A percentile compares a stretch with the other conserved stretches of the same genome.
phyloP scores from a whole-genome alignment of 2,888 invertebrate species.

The Dryobota labecula region DNA sequence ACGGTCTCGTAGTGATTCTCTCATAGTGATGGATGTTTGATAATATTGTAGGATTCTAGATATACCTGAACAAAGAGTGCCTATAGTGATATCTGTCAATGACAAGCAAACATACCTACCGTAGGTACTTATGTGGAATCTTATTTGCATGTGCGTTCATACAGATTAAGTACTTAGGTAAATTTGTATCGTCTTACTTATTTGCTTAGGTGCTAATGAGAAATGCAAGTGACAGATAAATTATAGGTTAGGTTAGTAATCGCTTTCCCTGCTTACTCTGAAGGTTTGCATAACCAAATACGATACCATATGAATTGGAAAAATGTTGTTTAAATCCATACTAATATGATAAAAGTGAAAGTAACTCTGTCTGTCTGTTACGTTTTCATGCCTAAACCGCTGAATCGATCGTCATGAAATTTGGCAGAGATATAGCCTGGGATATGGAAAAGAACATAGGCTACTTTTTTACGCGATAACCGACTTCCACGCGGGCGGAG shows the following conservation, averaged over 20 bases:
- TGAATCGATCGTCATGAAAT: too few relatives aligned
- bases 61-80: not conserved
- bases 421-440: too few relatives aligned
- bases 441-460: too few relatives aligned
- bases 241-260: not conserved
- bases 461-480: too few relatives aligned
- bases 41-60: not conserved
- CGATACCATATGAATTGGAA: not conserved
- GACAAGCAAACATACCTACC: not conserved
- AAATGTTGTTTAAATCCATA: too few relatives aligned
- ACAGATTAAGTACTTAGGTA: not conserved
- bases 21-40: not conserved
- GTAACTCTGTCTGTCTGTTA: too few relatives aligned
- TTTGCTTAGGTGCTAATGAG: not conserved
- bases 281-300: not conserved
- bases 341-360: too few relatives aligned
- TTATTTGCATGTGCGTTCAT: not conserved
- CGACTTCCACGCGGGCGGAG: too few relatives aligned
- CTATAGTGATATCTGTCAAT: conserved; percentile 14
- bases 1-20: not conserved
- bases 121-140: not conserved
- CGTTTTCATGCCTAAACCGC: too few relatives aligned
- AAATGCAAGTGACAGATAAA: not conserved
- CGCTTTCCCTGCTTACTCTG: too few relatives aligned
- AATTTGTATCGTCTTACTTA: not conserved